Evolutionary conservation across 1,140 invertebrate genomes (phyloP).

Genomic region (Pteromalus puparum): DNA sequence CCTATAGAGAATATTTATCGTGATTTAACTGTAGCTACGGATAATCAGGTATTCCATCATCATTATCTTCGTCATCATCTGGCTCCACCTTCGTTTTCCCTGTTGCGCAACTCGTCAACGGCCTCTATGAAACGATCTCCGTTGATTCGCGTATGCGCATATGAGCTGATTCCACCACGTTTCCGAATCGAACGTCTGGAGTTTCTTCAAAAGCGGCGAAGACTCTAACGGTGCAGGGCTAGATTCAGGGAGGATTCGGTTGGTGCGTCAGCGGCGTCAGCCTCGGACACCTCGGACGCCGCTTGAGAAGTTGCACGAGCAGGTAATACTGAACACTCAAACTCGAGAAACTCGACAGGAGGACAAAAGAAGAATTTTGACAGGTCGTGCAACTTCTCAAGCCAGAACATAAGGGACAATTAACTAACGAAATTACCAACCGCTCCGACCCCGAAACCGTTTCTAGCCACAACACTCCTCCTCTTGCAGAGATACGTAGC

Average conservation of each 20-base stretch:
- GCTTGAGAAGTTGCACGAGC: slow-evolving; percentile 22
- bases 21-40: slow-evolving; percentile 51
- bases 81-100: slow-evolving; percentile 27
- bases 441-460: not conserved
- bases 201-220: slow-evolving; percentile 22
- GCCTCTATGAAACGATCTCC: slow-evolving; percentile 9
- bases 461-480: not conserved
- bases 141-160: not conserved
- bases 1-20: slow-evolving; percentile 51
- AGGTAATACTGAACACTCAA: slow-evolving; percentile 9
- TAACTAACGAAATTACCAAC: slow-evolving; percentile 12
- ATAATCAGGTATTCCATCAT: slow-evolving; percentile 50
- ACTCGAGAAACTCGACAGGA: not conserved
- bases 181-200: not conserved
- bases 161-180: not conserved
- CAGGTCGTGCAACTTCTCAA: slow-evolving; percentile 18
- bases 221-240: not conserved
- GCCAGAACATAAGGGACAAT: slow-evolving; percentile 11
- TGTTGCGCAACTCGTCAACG: slow-evolving; percentile 15
- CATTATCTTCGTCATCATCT: slow-evolving; percentile 36
- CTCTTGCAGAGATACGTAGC: slow-evolving; percentile 32
- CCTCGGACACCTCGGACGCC: not conserved
- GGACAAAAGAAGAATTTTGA: slow-evolving; percentile 3
- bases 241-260: slow-evolving; percentile 26
- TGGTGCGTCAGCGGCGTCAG: not conserved